A percentile compares a stretch with the other conserved stretches of the same genome.
phyloP scores from a whole-genome alignment of 2,797 vertebrate genomes.

The Cossypha dichroa region DNA sequence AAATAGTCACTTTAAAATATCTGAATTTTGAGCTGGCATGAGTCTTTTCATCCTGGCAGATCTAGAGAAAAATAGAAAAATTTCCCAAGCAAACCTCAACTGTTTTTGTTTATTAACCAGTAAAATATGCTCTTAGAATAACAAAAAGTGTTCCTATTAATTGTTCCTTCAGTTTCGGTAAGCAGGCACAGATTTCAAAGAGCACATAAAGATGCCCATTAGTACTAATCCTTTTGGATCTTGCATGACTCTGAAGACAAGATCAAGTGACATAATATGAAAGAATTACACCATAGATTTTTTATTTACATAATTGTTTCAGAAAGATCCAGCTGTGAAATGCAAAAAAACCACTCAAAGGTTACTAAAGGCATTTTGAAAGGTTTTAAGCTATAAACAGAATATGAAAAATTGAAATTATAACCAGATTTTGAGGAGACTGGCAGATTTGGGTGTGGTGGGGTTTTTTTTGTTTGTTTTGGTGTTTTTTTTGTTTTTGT shows the following conservation, averaged over 20 bases:
- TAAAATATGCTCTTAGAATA: not conserved
- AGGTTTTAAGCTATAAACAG: not conserved
- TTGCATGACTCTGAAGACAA: not conserved
- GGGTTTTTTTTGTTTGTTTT: not conserved
- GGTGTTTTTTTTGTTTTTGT: too few species aligned
- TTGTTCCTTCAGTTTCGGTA: not conserved
- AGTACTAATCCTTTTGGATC: not conserved
- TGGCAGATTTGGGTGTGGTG: not conserved
- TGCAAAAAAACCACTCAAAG: not conserved
- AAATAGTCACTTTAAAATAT: not conserved
- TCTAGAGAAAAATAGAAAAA: not conserved
- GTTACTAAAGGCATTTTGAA: not conserved
- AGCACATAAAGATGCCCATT: not conserved
- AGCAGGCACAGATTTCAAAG: not conserved
- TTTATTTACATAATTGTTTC: not conserved
- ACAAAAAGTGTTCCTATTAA: not conserved
- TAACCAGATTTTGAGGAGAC: not conserved
- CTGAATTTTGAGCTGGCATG: not conserved
- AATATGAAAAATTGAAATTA: not conserved
- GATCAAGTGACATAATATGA: not conserved
- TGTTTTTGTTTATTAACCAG: not conserved
- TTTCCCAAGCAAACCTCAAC: not conserved
- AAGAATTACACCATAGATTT: not conserved
- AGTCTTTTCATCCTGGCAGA: not conserved
- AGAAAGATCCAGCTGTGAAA: not conserved